Conservation (phyloP, 2,888 invertebrate species). For the Acleris cristana region DNA sequence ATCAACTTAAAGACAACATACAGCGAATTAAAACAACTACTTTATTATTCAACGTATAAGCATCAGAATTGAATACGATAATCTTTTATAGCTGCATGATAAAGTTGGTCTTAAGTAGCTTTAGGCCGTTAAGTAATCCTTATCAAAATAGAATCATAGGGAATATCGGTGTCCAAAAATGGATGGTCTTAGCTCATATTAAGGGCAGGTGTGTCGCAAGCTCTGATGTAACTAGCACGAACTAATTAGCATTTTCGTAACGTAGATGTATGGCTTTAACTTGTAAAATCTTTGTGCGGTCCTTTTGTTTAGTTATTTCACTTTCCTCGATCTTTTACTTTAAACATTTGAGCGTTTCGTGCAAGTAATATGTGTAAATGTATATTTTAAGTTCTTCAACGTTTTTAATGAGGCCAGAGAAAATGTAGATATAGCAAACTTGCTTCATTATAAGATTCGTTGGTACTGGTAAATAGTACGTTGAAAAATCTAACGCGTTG, state of each 20-base stretch:
- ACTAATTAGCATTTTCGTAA: conserved; percentile 30
- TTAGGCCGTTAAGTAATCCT: conserved; percentile 16
- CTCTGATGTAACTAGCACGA: conserved; percentile 15
- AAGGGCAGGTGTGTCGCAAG: conserved; percentile 28
- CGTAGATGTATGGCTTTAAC: conserved; percentile 23
- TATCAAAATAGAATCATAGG: conserved; percentile 29
- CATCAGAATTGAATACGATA: conserved; percentile 28
- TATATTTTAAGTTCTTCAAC: neutral
- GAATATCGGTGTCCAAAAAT: conserved; percentile 33
- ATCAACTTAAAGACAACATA: conserved; percentile 24
- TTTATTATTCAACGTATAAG: conserved; percentile 34
- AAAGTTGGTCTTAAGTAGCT: conserved; percentile 12
- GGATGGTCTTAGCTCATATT: conserved; percentile 29
- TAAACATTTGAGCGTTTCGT: neutral
- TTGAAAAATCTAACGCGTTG: too few species aligned
- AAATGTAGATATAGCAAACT: too few species aligned
- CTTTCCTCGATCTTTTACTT: conserved; percentile 6
- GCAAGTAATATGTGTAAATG: neutral
- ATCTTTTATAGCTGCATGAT: neutral
- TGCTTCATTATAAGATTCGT: too few species aligned
- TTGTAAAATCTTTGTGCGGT: conserved; percentile 24
- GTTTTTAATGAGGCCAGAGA: too few species aligned
- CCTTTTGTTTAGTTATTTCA: conserved; percentile 24
- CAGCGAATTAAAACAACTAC: conserved; percentile 25
- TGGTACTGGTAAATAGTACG: too few species aligned